These are phyloP conservation scores for Emydura subglobosa DNA, from an alignment of 2,113 vertebrate species.

Conservation along the genomic window DNA sequence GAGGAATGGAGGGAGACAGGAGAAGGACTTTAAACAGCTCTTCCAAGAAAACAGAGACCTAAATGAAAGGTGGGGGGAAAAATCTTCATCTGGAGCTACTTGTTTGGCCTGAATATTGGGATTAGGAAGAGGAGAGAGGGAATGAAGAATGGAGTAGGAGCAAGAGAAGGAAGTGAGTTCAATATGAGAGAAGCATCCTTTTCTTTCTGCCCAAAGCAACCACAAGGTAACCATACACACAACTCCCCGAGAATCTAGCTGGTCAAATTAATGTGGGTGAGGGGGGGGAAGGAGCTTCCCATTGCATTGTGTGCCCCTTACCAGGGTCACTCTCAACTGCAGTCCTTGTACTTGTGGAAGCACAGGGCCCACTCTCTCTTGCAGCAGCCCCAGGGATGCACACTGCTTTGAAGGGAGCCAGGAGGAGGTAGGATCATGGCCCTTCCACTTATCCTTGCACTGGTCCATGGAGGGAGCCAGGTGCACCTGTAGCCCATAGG, in stretches of 20 bases:
- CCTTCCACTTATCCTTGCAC: not conserved
- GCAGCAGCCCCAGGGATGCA: not conserved
- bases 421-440: not conserved
- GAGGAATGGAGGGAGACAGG: not conserved
- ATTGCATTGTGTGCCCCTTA: not conserved
- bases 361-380: not conserved
- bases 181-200: not conserved
- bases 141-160: not conserved
- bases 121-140: not conserved
- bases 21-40: not conserved
- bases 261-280: not conserved
- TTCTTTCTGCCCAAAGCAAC: not conserved
- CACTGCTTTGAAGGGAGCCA: not conserved
- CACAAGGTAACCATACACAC: not conserved
- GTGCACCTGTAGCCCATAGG: not conserved
- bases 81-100: not conserved
- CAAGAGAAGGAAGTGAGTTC: not conserved
- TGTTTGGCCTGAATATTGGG: not conserved
- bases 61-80: not conserved
- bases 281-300: not conserved
- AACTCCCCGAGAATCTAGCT: not conserved
- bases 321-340: not conserved
- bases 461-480: not conserved
- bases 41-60: not conserved
- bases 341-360: not conserved